Percentiles rank a stretch among this genome's conserved stretches.
Evolutionary conservation across 2,113 vertebrate species (phyloP).

Genomic region (Serinus canaria): DNA sequence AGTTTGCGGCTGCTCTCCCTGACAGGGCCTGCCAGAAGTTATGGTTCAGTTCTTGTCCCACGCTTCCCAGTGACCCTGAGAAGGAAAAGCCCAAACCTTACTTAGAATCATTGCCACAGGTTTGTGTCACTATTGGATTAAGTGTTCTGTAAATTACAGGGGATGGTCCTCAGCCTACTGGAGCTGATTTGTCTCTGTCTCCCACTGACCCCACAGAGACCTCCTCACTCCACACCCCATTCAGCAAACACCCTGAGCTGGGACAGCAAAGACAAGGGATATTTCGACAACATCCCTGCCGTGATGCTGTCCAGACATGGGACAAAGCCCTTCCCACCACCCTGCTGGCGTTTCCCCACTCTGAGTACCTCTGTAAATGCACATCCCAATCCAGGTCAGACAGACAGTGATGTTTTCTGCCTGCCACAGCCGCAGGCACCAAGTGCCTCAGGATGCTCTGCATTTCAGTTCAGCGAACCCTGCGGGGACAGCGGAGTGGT

Average conservation of each 20-base stretch:
- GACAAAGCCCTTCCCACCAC: neutral
- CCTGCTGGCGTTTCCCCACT: neutral
- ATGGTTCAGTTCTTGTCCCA: slow-evolving; percentile 80
- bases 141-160: neutral
- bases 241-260: neutral
- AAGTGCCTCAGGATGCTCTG: neutral
- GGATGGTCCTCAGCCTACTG: neutral
- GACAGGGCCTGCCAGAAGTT: slow-evolving; percentile 80
- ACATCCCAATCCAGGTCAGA: neutral
- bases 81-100: slow-evolving; percentile 37
- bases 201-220: no score
- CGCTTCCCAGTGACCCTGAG: slow-evolving; percentile 77
- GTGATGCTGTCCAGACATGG: neutral
- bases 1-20: slow-evolving; percentile 74
- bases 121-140: neutral
- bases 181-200: neutral
- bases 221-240: neutral
- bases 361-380: neutral
- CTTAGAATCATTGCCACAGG: neutral
- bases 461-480: no score
- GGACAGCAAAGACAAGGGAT: neutral
- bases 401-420: no score
- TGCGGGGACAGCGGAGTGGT: neutral
- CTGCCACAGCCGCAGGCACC: fast-evolving
- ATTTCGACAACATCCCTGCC: no score